phyloP scores from a whole-genome alignment of 2,797 vertebrate genomes.

The Characodon lateralis region DNA sequence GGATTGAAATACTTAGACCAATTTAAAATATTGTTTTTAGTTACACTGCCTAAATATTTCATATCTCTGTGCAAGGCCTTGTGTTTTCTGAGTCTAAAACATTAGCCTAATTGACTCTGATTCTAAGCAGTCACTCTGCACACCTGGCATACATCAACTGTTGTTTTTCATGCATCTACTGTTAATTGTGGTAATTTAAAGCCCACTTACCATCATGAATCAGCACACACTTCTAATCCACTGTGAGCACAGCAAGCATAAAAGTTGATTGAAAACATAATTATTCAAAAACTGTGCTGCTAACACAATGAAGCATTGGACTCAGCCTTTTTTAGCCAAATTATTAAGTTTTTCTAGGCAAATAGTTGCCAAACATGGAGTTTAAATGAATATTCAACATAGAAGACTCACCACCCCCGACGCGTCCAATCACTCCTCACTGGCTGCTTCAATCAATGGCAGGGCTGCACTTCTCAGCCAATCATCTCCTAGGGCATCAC shows the following conservation, averaged over 20 bases:
- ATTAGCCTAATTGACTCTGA: slow-evolving; percentile 56
- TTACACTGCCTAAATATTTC: background rate
- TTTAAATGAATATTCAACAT: no score
- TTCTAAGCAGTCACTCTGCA: slow-evolving; percentile 38
- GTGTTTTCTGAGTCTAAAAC: slow-evolving; percentile 21
- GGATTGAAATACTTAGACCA: background rate
- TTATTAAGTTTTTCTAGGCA: slow-evolving; percentile 10
- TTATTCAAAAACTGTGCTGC: slow-evolving; percentile 12
- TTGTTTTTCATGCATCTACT: background rate
- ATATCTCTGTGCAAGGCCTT: background rate
- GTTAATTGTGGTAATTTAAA: slow-evolving; percentile 11
- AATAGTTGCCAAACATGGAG: slow-evolving; percentile 10
- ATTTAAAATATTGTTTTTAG: background rate
- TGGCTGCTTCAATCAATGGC: no score
- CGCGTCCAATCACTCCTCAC: no score
- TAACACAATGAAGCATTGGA: slow-evolving; percentile 7
- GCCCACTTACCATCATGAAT: slow-evolving; percentile 5
- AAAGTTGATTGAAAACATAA: slow-evolving; percentile 9
- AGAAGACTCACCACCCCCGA: no score
- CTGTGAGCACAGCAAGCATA: slow-evolving; percentile 15
- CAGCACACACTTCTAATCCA: slow-evolving; percentile 9
- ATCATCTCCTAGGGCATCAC: no score
- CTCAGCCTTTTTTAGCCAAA: background rate
- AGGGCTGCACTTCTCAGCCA: no score
- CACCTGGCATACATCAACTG: slow-evolving; percentile 50